These are phyloP conservation scores for Dynastes grantii DNA, from an alignment of 2,888 invertebrate species.

Conservation along the genomic window DNA sequence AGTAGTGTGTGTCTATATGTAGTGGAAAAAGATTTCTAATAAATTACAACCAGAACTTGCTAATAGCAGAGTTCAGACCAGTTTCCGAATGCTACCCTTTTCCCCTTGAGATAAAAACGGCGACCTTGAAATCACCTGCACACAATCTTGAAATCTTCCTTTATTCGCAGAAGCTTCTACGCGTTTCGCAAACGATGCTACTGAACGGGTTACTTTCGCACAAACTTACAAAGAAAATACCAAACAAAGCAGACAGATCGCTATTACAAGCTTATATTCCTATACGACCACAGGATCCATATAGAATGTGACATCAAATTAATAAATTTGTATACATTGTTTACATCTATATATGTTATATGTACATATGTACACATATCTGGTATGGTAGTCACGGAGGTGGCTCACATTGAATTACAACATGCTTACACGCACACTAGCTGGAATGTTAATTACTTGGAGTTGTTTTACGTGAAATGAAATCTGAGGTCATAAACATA, in stretches of 20 bases:
- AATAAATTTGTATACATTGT: not conserved
- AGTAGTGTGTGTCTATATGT: not conserved
- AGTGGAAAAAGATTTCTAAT: slow-evolving; percentile 14
- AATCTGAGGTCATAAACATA: not conserved
- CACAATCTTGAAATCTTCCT: slow-evolving; percentile 53
- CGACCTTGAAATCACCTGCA: slow-evolving; percentile 55
- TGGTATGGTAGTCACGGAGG: slow-evolving; percentile 29
- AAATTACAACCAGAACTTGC: slow-evolving; percentile 30
- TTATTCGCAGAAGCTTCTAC: slow-evolving; percentile 51
- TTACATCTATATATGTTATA: not conserved
- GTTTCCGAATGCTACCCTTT: slow-evolving; percentile 52
- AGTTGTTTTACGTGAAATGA: slow-evolving; percentile 1
- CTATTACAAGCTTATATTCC: not conserved
- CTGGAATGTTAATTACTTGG: slow-evolving; percentile 27
- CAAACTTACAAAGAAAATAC: slow-evolving; percentile 10
- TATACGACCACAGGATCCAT: not conserved
- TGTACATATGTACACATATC: not conserved
- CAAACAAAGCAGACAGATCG: not conserved
- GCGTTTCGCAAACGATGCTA: slow-evolving; percentile 29
- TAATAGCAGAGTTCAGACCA: slow-evolving; percentile 35
- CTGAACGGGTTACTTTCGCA: slow-evolving; percentile 17
- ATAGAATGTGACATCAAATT: slow-evolving; percentile 17
- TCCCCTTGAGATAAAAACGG: slow-evolving; percentile 48
- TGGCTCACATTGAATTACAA: slow-evolving; percentile 28
- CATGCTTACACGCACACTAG: slow-evolving; percentile 13